A percentile compares a stretch with the other conserved stretches of the same genome.
Evolutionary conservation across 2,797 vertebrate genomes (phyloP).

Genomic region (Simalia tracyae): DNA sequence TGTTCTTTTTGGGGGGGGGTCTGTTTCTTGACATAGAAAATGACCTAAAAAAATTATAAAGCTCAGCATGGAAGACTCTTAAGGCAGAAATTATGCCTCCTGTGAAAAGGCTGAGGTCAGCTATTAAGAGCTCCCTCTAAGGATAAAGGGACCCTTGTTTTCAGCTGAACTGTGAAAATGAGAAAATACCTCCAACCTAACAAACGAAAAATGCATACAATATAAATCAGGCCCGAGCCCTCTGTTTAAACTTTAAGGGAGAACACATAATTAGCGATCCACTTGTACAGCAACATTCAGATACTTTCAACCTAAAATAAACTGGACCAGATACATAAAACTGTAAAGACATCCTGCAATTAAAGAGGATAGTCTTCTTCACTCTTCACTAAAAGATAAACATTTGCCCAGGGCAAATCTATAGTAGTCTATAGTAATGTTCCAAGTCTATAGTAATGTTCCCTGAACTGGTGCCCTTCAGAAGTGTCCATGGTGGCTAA

Average conservation of each 20-base stretch:
- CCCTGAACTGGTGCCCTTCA: background rate
- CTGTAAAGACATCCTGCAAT: constrained; percentile 6
- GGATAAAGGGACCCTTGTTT: constrained; percentile 95
- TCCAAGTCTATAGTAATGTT: background rate
- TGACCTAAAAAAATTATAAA: constrained; percentile 69
- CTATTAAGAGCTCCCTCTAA: constrained; percentile 80
- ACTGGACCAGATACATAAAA: background rate
- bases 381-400: background rate
- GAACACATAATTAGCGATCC: constrained; percentile 46
- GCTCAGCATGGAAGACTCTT: constrained; percentile 73
- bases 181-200: constrained; percentile 86
- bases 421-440: background rate
- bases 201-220: constrained; percentile 79
- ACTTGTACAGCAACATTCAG: constrained; percentile 2
- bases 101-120: constrained; percentile 84
- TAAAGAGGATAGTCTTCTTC: background rate
- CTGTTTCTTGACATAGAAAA: constrained; percentile 65
- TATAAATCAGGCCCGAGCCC: constrained; percentile 69
- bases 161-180: constrained; percentile 85
- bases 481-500: background rate
- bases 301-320: background rate
- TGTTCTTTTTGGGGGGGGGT: constrained; percentile 34
- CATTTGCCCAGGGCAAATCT: background rate
- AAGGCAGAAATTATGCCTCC: constrained; percentile 71
- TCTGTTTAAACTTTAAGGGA: constrained; percentile 64